Percentiles rank a stretch among this genome's conserved stretches.
Conservation (phyloP, 2,888 invertebrate genomes). For the Elmis aenea region DNA sequence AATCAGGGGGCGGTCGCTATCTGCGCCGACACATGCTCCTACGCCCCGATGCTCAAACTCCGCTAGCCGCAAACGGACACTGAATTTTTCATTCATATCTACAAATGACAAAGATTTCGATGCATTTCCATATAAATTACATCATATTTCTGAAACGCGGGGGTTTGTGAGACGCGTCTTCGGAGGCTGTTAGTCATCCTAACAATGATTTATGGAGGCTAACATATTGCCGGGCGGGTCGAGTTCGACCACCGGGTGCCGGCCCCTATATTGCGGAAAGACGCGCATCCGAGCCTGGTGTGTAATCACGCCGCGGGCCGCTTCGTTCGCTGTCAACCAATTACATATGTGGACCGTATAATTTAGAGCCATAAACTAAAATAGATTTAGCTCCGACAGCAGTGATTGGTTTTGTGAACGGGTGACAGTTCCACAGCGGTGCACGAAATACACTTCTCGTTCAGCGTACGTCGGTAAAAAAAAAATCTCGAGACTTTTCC, state of each 20-base stretch:
- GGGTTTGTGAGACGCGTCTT: constrained; percentile 42
- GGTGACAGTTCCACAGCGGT: constrained; percentile 21
- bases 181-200: constrained; percentile 50
- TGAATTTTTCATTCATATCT: constrained; percentile 49
- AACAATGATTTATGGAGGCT: constrained; percentile 52
- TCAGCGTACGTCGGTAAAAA: too few species aligned
- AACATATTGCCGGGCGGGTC: constrained; percentile 48
- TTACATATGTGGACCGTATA: constrained; percentile 44
- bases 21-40: constrained; percentile 36
- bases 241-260: constrained; percentile 29
- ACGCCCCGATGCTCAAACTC: constrained; percentile 24
- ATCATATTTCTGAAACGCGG: constrained; percentile 48
- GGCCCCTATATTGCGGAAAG: constrained; percentile 32
- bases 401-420: constrained; percentile 13
- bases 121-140: constrained; percentile 54
- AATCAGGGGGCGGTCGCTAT: constrained; percentile 41
- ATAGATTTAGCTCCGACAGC: constrained; percentile 31
- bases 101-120: constrained; percentile 48
- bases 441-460: too few species aligned
- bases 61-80: constrained; percentile 38
- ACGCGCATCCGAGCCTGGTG: constrained; percentile 26
- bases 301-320: constrained; percentile 29
- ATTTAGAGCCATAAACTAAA: constrained; percentile 47
- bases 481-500: too few species aligned
- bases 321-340: constrained; percentile 39